These are phyloP conservation scores for Eupithecia tripunctaria DNA, from an alignment of 2,888 invertebrate genomes.

Conservation along the genomic window DNA sequence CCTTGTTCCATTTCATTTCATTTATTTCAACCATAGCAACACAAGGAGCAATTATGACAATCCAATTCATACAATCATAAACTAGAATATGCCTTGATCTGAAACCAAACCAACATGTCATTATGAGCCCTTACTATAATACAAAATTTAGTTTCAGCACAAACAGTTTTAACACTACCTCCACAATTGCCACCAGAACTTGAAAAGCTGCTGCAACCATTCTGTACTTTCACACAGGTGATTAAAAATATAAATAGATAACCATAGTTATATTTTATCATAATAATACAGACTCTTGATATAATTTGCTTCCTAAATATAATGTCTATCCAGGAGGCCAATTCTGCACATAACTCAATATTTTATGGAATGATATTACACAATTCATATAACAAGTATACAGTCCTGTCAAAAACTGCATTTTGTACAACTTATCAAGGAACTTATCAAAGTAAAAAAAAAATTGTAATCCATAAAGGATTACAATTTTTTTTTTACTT, in stretches of 20 bases:
- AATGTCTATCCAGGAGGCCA: too few species aligned
- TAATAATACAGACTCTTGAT: not conserved
- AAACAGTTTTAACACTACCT: slow-evolving; percentile 87
- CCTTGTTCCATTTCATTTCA: not conserved
- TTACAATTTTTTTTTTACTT: too few species aligned
- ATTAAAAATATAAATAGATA: not conserved
- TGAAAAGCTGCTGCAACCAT: slow-evolving; percentile 86
- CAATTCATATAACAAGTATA: too few species aligned
- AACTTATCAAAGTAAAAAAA: too few species aligned
- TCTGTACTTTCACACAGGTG: slow-evolving; percentile 84
- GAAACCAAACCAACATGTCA: not conserved
- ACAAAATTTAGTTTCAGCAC: slow-evolving; percentile 82
- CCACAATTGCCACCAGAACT: slow-evolving; percentile 85
- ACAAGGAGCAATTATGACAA: too few species aligned
- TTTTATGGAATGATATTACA: too few species aligned
- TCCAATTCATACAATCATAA: not conserved
- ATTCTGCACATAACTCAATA: too few species aligned
- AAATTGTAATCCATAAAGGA: too few species aligned
- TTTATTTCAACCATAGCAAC: too few species aligned
- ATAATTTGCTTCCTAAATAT: too few species aligned
- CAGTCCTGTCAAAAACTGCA: too few species aligned
- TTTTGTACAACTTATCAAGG: too few species aligned
- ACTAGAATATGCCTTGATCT: not conserved
- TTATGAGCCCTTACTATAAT: not conserved
- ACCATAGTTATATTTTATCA: not conserved